Evolutionary conservation across 2,797 vertebrate genomes (phyloP).

Genomic region (Xenopus petersii): DNA sequence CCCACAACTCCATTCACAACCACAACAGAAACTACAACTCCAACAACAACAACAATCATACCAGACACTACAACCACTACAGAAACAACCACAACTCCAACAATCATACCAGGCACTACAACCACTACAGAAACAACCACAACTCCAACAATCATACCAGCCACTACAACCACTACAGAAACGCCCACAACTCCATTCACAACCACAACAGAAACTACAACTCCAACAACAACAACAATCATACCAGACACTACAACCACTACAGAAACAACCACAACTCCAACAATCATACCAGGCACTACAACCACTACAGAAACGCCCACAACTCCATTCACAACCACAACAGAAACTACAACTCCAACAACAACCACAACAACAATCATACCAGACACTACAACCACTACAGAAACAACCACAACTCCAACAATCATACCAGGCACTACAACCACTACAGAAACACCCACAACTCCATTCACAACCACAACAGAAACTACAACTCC

Average conservation of each 20-base stretch:
- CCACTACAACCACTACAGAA: background rate
- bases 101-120: background rate
- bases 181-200: too few species aligned
- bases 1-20: background rate
- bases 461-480: background rate
- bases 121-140: background rate
- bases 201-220: too few species aligned
- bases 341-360: rapidly evolving
- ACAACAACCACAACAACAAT: slow-evolving; percentile 8
- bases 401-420: background rate
- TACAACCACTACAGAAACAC: background rate
- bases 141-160: background rate
- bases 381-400: background rate
- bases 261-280: too few species aligned
- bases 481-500: background rate
- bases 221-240: too few species aligned
- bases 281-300: too few species aligned
- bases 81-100: background rate
- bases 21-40: background rate
- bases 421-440: background rate
- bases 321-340: too few species aligned
- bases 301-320: too few species aligned
- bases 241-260: too few species aligned
- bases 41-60: background rate
- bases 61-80: background rate